A percentile compares a stretch with the other conserved stretches of the same genome.
Conservation (phyloP, 1,140 invertebrate species). For the Sitophilus oryzae region DNA sequence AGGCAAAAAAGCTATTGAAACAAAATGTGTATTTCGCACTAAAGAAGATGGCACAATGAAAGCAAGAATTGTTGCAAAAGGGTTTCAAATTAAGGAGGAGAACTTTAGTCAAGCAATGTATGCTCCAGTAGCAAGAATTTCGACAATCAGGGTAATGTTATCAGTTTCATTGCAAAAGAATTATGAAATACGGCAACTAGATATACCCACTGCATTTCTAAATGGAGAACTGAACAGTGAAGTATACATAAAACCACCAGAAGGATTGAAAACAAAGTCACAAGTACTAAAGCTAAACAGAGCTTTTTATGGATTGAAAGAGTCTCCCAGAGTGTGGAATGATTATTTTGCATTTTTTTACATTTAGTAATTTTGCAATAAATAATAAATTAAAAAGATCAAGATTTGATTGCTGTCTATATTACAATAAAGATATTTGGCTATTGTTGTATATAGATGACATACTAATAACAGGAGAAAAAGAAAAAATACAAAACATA, state of each 20-base stretch:
- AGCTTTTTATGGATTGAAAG: conserved; percentile 14
- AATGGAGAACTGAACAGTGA: no score
- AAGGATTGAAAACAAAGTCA: conserved; percentile 5
- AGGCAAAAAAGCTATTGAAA: conserved; percentile 9
- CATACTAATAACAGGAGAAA: conserved; percentile 8
- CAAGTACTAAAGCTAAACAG: conserved; percentile 7
- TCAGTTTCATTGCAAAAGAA: conserved; percentile 1
- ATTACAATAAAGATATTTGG: not conserved
- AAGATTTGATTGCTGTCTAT: conserved; percentile 8
- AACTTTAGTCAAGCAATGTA: conserved; percentile 4
- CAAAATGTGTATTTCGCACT: conserved; percentile 7
- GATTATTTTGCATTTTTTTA: no score
- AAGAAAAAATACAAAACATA: conserved; percentile 4
- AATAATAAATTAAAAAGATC: conserved; percentile 15
- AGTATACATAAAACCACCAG: no score
- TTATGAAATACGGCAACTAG: not conserved
- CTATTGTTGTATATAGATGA: conserved; percentile 7
- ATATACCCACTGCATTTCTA: no score
- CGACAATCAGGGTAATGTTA: conserved; percentile 10
- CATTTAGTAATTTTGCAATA: conserved; percentile 16
- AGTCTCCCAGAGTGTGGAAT: conserved; percentile 18
- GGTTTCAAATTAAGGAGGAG: conserved; percentile 11
- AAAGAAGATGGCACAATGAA: conserved; percentile 9
- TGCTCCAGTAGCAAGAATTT: conserved; percentile 9
- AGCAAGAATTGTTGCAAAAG: conserved; percentile 8